Percentiles rank a stretch among this genome's conserved stretches.
Conservation (phyloP, 2,888 invertebrate genomes). For the Antheraea assamensis region DNA sequence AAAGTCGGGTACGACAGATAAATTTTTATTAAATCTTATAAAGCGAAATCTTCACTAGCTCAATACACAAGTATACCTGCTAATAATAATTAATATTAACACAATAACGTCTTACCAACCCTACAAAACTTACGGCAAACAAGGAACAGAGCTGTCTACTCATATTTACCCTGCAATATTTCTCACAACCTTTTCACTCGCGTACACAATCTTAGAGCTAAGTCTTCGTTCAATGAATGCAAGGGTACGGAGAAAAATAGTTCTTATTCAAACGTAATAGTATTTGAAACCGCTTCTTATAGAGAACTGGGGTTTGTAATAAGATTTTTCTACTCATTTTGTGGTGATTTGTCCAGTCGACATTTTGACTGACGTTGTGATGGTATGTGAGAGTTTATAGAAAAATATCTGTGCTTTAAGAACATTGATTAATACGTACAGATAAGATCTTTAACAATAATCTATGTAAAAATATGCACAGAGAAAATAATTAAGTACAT, state of each 20-base stretch:
- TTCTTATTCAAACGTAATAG: not conserved
- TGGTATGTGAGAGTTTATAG: not conserved
- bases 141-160: constrained; percentile 52
- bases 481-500: no score
- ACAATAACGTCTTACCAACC: constrained; percentile 28
- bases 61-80: not conserved
- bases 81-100: not conserved
- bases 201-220: constrained; percentile 50
- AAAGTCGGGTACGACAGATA: no score
- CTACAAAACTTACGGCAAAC: constrained; percentile 47
- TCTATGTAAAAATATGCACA: no score
- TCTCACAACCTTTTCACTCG: constrained; percentile 50
- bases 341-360: not conserved
- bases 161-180: constrained; percentile 58
- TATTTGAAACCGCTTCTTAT: not conserved
- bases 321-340: constrained; percentile 6
- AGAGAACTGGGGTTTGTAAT: not conserved
- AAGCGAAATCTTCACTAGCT: not conserved
- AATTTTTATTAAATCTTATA: no score
- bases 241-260: constrained; percentile 24
- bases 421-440: no score
- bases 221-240: constrained; percentile 43
- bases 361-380: not conserved
- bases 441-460: no score
- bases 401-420: not conserved